Evolutionary conservation across 2,113 vertebrate genomes (phyloP).

Genomic region (Dromaius novaehollandiae): DNA sequence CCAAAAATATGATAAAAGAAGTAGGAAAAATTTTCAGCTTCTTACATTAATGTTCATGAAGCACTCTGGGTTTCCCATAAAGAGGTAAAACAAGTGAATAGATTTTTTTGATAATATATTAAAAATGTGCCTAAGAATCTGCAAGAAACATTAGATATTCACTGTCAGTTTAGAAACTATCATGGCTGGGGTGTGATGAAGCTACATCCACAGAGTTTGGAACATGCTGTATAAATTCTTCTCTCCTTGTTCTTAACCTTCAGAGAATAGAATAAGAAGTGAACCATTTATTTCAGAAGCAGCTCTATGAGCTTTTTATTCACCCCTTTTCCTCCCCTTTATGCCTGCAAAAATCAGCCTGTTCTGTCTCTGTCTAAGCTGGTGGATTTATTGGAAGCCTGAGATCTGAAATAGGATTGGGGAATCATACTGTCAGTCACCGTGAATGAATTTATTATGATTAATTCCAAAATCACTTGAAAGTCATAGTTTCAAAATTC

Average conservation of each 20-base stretch:
- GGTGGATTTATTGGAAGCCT: not conserved
- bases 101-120: not conserved
- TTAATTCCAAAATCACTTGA: not conserved
- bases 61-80: not conserved
- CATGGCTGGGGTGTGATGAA: not conserved
- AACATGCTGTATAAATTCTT: not conserved
- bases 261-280: not conserved
- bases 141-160: not conserved
- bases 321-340: not conserved
- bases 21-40: not conserved
- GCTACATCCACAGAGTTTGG: not conserved
- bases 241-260: not conserved
- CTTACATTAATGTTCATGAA: not conserved
- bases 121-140: not conserved
- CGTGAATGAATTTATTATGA: not conserved
- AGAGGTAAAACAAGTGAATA: not conserved
- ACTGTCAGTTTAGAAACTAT: not conserved
- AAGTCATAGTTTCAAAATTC: not conserved
- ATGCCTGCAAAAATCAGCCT: accelerated
- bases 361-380: not conserved
- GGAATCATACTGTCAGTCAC: not conserved
- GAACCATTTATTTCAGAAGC: not conserved
- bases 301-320: not conserved
- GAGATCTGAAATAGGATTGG: not conserved
- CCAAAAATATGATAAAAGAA: not conserved